Base-by-base conservation (phyloP, 2,113 vertebrate species). In the Ailurus styani region DNA sequence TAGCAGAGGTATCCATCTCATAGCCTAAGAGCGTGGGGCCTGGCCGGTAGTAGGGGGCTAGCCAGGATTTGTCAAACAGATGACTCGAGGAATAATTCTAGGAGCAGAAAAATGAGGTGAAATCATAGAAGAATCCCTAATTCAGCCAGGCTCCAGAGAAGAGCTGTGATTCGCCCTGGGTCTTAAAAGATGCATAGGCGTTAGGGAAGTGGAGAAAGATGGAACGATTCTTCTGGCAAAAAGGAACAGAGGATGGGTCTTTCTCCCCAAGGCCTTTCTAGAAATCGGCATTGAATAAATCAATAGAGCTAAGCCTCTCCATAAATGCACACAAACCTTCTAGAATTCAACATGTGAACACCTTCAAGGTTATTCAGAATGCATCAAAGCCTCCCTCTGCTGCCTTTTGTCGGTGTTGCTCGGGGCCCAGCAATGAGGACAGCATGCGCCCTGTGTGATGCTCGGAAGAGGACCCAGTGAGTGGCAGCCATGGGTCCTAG, bases 31-130 rank as follows among this genome's bases (percentile, higher is more conserved):
- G 21, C 73, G 3, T 1, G 21, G 72, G 25, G 12, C 37, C 77
- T 40, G 54, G 37, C 84, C 18, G 0, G 0, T 3, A 3, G n/a
- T 10, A 13, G 54, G 31, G 7, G 15, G 42, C 60, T 73, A 70
- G 64, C 3, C 17, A 25, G 54, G 45, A 0, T 91, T 52, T 54
- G 50, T 42, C 66, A 52, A 50, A 34, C 37, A 1, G 34, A 8
- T n/a, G 34, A 68, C 66, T 37, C 3, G 18, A 37, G 8, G 66
- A 37, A 68, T 68, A 68, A 37, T 10, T 17, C 34, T n/a, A 29
- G 17, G 25, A 10, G 34, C 2, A 60, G 23, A 14, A 34, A n/a
- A 57, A 57, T 9, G 45, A 93, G 54, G 37, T 45, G 50, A 13
- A 21, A 23, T 77, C 54, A 3, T 7, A 27, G 15, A n/a, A 54